A percentile compares a stretch with the other conserved stretches of the same genome.
These are phyloP conservation scores for Drosophila mercatorum DNA, from an alignment of 2,888 invertebrate genomes.

Conservation along the genomic window DNA sequence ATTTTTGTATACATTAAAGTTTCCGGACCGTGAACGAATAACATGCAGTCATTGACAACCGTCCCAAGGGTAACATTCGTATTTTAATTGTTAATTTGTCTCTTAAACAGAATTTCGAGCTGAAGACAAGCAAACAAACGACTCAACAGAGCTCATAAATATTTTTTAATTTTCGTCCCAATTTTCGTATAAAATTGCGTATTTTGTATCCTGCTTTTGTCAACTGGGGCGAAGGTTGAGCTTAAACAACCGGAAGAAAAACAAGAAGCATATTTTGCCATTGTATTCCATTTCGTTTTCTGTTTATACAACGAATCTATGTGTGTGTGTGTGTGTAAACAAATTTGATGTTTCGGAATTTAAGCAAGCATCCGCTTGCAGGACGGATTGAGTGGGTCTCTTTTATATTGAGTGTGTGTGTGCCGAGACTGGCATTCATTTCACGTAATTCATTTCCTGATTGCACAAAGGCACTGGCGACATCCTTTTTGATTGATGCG, in stretches of 20 bases:
- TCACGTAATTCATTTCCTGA: constrained; percentile 62
- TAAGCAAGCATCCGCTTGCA: constrained; percentile 6
- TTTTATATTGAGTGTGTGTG: constrained; percentile 2
- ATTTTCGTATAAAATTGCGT: neutral
- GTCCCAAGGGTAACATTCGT: no score
- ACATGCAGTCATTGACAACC: no score
- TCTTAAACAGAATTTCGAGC: neutral
- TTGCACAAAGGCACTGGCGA: constrained; percentile 51
- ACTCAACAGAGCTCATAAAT: neutral
- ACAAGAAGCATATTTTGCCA: constrained; percentile 9
- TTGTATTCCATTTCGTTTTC: neutral
- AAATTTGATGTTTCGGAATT: constrained; percentile 3
- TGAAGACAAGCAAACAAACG: neutral
- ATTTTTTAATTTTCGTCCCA: neutral
- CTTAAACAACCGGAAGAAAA: constrained; percentile 16
- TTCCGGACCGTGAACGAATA: no score
- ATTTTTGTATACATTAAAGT: no score
- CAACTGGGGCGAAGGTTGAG: neutral
- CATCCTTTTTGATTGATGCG: constrained; percentile 56
- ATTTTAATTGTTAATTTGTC: neutral
- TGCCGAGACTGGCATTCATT: constrained; percentile 41
- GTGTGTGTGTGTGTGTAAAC: constrained; percentile 4
- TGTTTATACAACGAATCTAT: neutral
- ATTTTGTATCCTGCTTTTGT: constrained; percentile 9
- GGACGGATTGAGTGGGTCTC: constrained; percentile 2